Evolutionary conservation across 2,888 invertebrate species (phyloP), one percentile per base, ranked within the genome.

Genomic region (Pristionchus entomophagus): DNA sequence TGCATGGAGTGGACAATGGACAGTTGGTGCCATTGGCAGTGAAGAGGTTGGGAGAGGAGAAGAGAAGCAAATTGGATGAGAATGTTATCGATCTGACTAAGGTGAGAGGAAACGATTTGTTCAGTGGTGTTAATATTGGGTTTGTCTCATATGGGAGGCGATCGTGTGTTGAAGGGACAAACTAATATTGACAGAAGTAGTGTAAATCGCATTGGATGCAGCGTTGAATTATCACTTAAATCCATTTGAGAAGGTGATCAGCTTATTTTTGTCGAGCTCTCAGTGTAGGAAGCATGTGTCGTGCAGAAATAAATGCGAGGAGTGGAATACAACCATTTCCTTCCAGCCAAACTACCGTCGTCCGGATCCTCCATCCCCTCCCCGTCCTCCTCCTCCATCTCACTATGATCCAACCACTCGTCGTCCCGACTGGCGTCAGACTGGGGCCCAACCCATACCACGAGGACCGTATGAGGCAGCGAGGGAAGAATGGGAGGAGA

Each of bases 51-150:
- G 56, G 56, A 59, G 59, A 59, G 29, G 82, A 59, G n/a, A 82
- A 59, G 82, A 59, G 41, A 59, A 82, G 56, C 41, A 59, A 82
- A 22, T n/a, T 82, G 82, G 82, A 59, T 5, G 82, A 82, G 59
- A 80, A 80, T 51, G 26, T 80, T 10, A 80, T 80, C 51, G 78
- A 80, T 51, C 78, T 80, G 6, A 80, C 51, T 0, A 49, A 80
- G n/a, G 51, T 51, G 22, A 29, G 51, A 14, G 45, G 45, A 45
- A 45, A 14, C 6, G 45, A 45, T 10, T 6, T 6, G 45, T 10
- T 10, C 45, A 45, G 45, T 59, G 59, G 59, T 5, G 26, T 14
- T 53, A 17, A 19, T 22, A 53, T 4, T n/a, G n/a, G n/a, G n/a
- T n/a, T n/a, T n/a, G n/a, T n/a, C n/a, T 4, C 22, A 8, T 56